Conservation (phyloP, 2,888 invertebrate genomes). For the Nyleta sp. region DNA sequence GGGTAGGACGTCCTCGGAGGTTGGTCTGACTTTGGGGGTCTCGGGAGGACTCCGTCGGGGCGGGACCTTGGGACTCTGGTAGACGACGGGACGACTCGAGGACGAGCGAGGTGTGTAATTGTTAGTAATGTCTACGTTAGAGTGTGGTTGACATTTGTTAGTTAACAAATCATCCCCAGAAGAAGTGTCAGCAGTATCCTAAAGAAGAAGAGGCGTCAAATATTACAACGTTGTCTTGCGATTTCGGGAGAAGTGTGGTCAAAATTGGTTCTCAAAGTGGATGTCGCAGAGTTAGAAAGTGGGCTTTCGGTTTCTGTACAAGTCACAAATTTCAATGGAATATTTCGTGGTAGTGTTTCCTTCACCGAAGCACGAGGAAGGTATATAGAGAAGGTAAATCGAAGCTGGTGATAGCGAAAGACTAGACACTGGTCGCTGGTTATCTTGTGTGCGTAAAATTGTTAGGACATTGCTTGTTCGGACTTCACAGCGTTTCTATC, state of each 20-base stretch:
- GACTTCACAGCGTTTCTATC: too few species aligned
- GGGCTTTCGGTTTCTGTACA: too few species aligned
- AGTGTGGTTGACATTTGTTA: constrained; percentile 75
- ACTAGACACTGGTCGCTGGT: too few species aligned
- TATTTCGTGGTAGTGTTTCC: constrained; percentile 10
- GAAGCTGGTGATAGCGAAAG: too few species aligned
- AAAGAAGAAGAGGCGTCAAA: constrained; percentile 75
- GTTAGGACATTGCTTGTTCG: too few species aligned
- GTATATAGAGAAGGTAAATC: neutral
- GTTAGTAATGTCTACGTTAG: constrained; percentile 72
- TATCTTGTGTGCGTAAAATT: too few species aligned
- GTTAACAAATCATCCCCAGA: constrained; percentile 77
- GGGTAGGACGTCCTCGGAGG: neutral
- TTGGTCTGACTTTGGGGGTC: constrained; percentile 44
- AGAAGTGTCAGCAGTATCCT: constrained; percentile 80
- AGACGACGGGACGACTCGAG: constrained; percentile 74
- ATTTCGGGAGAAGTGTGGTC: neutral
- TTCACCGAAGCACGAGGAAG: constrained; percentile 3
- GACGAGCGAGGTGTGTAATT: constrained; percentile 68
- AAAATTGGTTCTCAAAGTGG: neutral
- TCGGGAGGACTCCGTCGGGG: constrained; percentile 75
- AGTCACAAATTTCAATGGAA: constrained; percentile 18
- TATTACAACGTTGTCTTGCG: constrained; percentile 37
- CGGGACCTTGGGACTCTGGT: constrained; percentile 78
- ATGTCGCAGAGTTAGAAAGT: too few species aligned